phyloP scores from a whole-genome alignment of 2,888 invertebrate species.

The Chymomyza amoena region DNA sequence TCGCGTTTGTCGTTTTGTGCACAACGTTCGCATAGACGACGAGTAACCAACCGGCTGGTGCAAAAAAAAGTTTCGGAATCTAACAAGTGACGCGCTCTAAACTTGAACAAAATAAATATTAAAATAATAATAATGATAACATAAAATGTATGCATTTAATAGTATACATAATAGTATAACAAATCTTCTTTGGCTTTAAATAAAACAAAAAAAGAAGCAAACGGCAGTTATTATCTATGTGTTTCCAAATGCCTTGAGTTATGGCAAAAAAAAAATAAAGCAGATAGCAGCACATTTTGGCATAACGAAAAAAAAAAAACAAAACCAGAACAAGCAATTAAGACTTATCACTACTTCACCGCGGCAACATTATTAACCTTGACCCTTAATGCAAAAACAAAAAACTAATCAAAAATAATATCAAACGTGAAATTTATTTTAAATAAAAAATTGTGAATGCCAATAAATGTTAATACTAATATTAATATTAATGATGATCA shows the following conservation, averaged over 20 bases:
- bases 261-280: background rate
- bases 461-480: background rate
- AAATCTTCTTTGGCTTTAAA: background rate
- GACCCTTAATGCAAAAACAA: background rate
- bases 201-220: background rate
- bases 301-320: background rate
- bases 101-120: background rate
- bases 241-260: background rate
- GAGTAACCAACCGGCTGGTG: background rate
- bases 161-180: background rate
- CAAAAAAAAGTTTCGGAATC: background rate
- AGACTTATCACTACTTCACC: background rate
- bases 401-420: background rate
- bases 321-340: constrained; percentile 2
- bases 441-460: background rate
- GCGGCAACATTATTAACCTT: background rate
- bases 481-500: background rate
- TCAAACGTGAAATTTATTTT: background rate
- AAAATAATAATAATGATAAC: background rate
- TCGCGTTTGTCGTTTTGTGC: background rate
- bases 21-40: background rate
- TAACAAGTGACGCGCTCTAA: background rate
- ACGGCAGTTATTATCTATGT: background rate
- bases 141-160: background rate
- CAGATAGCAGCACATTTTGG: background rate